phyloP scores from a whole-genome alignment of 2,113 vertebrate species.

The Bos taurus region DNA sequence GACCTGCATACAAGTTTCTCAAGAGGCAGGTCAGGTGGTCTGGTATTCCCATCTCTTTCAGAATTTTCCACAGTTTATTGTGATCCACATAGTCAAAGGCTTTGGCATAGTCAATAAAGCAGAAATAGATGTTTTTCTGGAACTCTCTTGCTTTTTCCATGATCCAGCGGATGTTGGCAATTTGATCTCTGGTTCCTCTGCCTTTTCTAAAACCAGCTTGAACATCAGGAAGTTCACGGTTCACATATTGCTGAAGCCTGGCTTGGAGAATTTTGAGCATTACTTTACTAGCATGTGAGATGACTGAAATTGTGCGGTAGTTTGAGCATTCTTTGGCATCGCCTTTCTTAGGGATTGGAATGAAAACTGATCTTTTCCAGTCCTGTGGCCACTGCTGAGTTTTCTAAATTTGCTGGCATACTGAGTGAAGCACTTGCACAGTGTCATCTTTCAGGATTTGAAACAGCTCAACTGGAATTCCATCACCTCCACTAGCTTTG shows the following conservation, averaged over 20 bases:
- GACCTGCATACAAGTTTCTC: not conserved
- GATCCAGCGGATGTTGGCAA: not conserved
- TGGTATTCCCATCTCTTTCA: not conserved
- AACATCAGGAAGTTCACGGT: not conserved
- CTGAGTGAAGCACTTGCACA: not conserved
- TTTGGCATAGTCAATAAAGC: not conserved
- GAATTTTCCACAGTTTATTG: too few species aligned
- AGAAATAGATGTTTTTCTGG: not conserved
- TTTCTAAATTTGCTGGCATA: not conserved
- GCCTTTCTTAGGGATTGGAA: not conserved
- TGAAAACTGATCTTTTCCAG: not conserved
- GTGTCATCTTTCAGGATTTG: not conserved
- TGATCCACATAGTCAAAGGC: too few species aligned
- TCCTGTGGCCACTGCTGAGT: not conserved
- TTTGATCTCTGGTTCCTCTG: not conserved
- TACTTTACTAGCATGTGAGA: not conserved
- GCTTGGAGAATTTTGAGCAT: not conserved
- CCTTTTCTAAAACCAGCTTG: not conserved
- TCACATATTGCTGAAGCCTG: not conserved
- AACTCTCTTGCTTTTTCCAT: not conserved
- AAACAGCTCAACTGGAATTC: not conserved
- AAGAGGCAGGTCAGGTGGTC: not conserved
- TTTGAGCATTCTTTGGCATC: not conserved
- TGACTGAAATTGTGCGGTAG: not conserved
- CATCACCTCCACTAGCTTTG: not conserved